These are phyloP conservation scores for human (Homo sapiens) DNA, from an alignment of 2,113 vertebrate species.

Conservation along the genomic window GRCh38 chr16:52332001-52332500, in stretches of 20 bases:
- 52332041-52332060: neutral
- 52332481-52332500: neutral
- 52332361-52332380: neutral
- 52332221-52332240: neutral
- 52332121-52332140: neutral
- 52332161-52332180: neutral
- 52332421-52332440: neutral
- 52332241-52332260: neutral
- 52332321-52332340: neutral
- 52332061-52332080: neutral
- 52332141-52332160: neutral
- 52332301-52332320: neutral
- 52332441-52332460: neutral
- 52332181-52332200: neutral
- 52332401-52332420: neutral
- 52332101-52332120: neutral
- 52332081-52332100: neutral
- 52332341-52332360: neutral
- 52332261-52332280: neutral
- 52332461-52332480: constrained; percentile 7
- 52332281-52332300: neutral
- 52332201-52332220: neutral
- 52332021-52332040: rapidly evolving
- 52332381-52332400: neutral
- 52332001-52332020: neutral